phyloP scores from a whole-genome alignment of 2,113 vertebrate species.

The Recurvirostra avosetta region DNA sequence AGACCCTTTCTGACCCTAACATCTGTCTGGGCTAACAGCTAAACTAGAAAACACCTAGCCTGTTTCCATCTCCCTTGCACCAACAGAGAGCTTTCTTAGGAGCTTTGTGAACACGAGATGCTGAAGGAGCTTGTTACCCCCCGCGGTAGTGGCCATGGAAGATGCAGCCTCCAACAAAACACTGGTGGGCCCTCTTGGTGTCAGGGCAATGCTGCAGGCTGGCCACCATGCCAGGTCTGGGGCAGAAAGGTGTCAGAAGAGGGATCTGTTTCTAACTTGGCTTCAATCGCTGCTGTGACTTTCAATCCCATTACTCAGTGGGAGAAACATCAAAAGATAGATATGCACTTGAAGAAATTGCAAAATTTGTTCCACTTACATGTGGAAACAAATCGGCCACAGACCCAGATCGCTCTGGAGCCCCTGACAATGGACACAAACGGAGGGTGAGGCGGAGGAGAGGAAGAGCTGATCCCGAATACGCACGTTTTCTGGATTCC shows the following conservation, averaged over 20 bases:
- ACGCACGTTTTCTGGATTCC: rapidly evolving
- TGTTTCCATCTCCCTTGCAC: neutral
- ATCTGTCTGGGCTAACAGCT: neutral
- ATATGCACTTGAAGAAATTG: neutral
- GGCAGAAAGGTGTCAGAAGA: neutral
- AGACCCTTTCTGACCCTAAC: neutral
- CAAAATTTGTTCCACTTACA: neutral
- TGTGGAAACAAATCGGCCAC: neutral
- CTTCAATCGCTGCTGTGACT: neutral
- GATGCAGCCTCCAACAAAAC: neutral
- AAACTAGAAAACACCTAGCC: neutral
- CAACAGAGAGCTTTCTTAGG: neutral
- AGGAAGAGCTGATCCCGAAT: neutral
- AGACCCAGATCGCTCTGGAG: neutral
- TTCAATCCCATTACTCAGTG: neutral
- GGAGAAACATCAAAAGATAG: neutral
- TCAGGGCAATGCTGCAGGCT: neutral
- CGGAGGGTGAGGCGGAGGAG: rapidly evolving
- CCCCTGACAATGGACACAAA: neutral
- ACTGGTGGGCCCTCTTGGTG: neutral
- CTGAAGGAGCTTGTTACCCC: neutral
- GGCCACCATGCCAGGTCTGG: neutral
- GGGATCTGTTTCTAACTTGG: neutral
- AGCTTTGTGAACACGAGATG: rapidly evolving
- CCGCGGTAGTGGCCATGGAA: rapidly evolving